A percentile compares a stretch with the other conserved stretches of the same genome.
Evolutionary conservation across 23 tunicate species (phyloP).

Genomic region (Trididemnum nubilum): DNA sequence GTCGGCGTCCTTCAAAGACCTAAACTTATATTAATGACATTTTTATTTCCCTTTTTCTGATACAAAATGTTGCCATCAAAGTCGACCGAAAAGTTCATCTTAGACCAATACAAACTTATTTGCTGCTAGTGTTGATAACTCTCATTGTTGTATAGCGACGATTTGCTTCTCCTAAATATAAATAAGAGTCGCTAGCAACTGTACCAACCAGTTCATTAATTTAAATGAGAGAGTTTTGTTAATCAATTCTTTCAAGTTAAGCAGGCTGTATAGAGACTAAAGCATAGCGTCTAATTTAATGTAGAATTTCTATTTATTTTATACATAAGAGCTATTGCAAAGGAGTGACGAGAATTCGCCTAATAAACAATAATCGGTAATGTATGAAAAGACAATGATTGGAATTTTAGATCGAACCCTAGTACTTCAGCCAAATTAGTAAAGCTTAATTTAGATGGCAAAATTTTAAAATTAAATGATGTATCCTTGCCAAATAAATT

Average conservation of each 20-base stretch:
- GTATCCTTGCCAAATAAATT: too few species aligned
- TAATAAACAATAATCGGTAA: not conserved
- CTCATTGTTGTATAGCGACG: too few species aligned
- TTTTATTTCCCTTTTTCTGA: constrained; percentile 15
- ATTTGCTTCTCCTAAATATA: too few species aligned
- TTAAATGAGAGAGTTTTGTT: not conserved
- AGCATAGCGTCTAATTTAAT: too few species aligned
- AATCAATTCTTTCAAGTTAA: too few species aligned
- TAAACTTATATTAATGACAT: constrained; percentile 16
- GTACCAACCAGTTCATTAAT: not conserved
- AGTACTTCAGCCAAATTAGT: not conserved
- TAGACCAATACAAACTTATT: not conserved
- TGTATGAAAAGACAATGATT: not conserved
- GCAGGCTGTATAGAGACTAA: too few species aligned
- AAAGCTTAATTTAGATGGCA: too few species aligned
- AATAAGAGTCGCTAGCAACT: not conserved
- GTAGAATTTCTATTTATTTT: not conserved
- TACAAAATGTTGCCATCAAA: not conserved
- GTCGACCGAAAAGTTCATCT: constrained; percentile 8
- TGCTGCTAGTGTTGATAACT: too few species aligned
- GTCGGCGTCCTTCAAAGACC: constrained; percentile 9
- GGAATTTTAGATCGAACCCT: not conserved
- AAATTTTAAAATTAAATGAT: too few species aligned
- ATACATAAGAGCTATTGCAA: not conserved
- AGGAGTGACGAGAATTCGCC: not conserved